Base-by-base conservation (phyloP, 1,140 invertebrate genomes). In the Drosophila funebris region DNA sequence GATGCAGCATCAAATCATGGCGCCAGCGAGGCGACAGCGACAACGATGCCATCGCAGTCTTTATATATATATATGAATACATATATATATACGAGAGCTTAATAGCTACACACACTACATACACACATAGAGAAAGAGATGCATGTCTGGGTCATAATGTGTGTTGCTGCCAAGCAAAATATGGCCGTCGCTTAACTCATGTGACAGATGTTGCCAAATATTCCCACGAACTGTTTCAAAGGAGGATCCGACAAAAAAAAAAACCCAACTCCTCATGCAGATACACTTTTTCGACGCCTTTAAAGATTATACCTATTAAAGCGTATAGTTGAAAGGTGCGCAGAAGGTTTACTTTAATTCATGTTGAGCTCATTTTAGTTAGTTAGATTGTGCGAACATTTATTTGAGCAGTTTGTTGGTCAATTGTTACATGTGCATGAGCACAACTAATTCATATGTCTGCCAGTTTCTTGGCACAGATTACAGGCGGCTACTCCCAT, bases 21-120 rank as follows among this genome's bases (percentile, higher is more conserved):
- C 76, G 77, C 77, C 77, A 79, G 44, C 77, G 53, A 79, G 77
- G 77, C 77, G 77, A 75, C 77, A 72, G 43, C 71, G 39, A 70
- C 56, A 72, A 74, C 72, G 57, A 22, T 56, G 62, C 62, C 61
- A 67, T 73, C 69, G 70, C 70, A 74, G 77, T n/a, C 76, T 80
- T 71, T 63, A 22, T 48, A 52, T 53, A 63, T 31, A 20, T 48
- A 60, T 29, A 18, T n/a, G 22, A 11, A 41, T 43, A 31, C 13
- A 48, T 31, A 48, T 50, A 4, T 20, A 52, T 41, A 24, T 57
- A 22, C 43, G 9, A 27, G 53, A 24, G 37, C 33, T 54, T 54
- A 54, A 54, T 57, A 57, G 13, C 14, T 39, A 56, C 2, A 56
- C 31, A 4, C 33, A 36, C 33, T 11, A 29, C 14, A 20, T 33